phyloP scores from a whole-genome alignment of 2,113 vertebrate genomes.

The Sapajus apella region DNA sequence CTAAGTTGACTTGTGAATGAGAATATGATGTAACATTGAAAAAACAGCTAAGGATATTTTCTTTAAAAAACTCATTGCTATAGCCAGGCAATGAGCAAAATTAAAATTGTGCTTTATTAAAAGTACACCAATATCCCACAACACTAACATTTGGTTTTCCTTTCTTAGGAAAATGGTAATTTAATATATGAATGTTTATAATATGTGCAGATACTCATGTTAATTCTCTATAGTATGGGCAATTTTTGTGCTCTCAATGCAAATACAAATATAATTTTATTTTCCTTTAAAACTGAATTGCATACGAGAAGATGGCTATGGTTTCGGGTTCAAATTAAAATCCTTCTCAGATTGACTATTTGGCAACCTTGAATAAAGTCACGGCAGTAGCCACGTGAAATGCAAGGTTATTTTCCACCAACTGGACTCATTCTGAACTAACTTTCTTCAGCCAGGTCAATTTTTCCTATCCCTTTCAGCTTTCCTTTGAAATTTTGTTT shows the following conservation, averaged over 20 bases:
- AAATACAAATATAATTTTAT: background rate
- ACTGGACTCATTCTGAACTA: background rate
- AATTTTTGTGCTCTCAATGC: background rate
- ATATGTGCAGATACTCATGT: background rate
- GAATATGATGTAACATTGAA: background rate
- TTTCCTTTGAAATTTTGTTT: background rate
- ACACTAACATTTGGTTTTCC: background rate
- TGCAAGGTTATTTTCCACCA: background rate
- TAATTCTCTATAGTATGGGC: background rate
- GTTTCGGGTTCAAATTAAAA: background rate
- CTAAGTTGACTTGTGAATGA: background rate
- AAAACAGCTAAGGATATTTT: background rate
- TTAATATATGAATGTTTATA: background rate
- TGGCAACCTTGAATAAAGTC: background rate
- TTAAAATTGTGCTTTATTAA: background rate
- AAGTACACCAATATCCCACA: background rate
- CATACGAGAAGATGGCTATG: background rate
- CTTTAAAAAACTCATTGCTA: background rate
- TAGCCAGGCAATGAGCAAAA: background rate
- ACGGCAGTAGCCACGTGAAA: background rate
- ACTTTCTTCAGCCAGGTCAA: background rate
- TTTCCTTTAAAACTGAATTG: slow-evolving; percentile 34
- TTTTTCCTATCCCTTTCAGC: background rate
- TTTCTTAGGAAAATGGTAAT: background rate
- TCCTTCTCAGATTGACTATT: background rate